Conservation (phyloP, 2,888 invertebrate species). For the Silvanus unidentatus region DNA sequence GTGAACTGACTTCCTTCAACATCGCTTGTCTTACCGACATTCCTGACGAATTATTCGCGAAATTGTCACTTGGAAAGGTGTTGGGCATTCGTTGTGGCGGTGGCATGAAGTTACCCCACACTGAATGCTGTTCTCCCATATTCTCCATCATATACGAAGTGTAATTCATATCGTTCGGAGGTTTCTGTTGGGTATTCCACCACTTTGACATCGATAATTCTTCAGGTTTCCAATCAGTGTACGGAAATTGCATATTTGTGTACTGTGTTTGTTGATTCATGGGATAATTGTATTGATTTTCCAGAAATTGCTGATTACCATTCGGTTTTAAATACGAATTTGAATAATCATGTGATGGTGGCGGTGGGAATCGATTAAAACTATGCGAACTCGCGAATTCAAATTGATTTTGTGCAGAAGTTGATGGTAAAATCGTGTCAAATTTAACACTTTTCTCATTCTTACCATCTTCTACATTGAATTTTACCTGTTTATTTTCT, state of each 20-base stretch:
- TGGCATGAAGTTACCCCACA: background rate
- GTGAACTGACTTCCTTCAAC: conserved; percentile 39
- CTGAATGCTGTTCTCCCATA: background rate
- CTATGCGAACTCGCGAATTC: conserved; percentile 18
- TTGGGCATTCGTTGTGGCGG: too few species aligned
- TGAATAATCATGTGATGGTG: conserved; percentile 5
- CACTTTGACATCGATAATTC: conserved; percentile 14
- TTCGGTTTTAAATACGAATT: conserved; percentile 13
- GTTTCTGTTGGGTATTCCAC: conserved; percentile 13
- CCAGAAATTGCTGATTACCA: conserved; percentile 21
- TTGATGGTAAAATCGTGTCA: conserved; percentile 18
- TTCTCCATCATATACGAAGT: background rate
- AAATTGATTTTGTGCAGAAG: background rate
- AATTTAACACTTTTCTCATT: conserved; percentile 34
- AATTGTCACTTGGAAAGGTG: too few species aligned
- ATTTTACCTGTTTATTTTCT: conserved; percentile 59
- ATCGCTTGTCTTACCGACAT: conserved; percentile 43
- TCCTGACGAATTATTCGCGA: conserved; percentile 16
- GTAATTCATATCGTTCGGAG: conserved; percentile 10
- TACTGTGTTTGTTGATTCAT: conserved; percentile 16
- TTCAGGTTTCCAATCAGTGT: conserved; percentile 24
- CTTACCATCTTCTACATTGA: conserved; percentile 37
- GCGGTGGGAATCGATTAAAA: conserved; percentile 6
- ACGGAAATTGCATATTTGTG: conserved; percentile 22
- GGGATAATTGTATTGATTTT: conserved; percentile 8